A percentile compares a stretch with the other conserved stretches of the same genome.
phyloP scores from a whole-genome alignment of 2,113 vertebrate species.

The Bufo gargarizans region DNA sequence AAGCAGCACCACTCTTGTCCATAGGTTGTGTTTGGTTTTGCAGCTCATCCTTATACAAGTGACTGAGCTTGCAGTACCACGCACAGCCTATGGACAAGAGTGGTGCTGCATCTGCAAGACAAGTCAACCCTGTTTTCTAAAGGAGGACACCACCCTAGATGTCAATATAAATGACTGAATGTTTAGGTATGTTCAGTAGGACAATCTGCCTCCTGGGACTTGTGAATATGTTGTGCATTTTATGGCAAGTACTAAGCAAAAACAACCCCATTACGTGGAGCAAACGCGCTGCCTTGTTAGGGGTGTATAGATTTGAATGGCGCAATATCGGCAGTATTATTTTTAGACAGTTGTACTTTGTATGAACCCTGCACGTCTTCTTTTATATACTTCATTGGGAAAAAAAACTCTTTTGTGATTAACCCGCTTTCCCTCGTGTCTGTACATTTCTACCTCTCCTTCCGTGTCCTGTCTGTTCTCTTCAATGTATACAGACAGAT shows the following conservation, averaged over 20 bases:
- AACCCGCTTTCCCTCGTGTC: background rate
- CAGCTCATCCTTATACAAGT: too few species aligned
- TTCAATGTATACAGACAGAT: background rate
- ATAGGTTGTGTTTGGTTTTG: too few species aligned
- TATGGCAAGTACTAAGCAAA: background rate
- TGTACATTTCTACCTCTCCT: conserved; percentile 14
- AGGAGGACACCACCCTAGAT: background rate
- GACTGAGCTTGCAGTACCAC: too few species aligned
- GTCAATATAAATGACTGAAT: background rate
- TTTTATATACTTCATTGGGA: conserved; percentile 15
- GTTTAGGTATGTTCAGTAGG: background rate
- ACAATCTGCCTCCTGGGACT: background rate
- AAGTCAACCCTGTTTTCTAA: too few species aligned
- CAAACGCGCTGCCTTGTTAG: background rate
- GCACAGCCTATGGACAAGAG: background rate
- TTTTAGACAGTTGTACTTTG: conserved; percentile 20
- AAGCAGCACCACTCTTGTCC: too few species aligned
- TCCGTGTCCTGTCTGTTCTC: conserved; percentile 13
- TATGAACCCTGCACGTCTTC: background rate
- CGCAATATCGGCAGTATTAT: background rate
- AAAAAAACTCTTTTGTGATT: conserved; percentile 5
- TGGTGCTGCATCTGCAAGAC: background rate
- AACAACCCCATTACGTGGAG: background rate
- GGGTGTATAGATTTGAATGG: background rate
- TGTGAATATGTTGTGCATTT: background rate